Evolutionary conservation across 2,888 invertebrate species (phyloP), one percentile per base, ranked within the genome.

Genomic region (Melinopterus prodromus): DNA sequence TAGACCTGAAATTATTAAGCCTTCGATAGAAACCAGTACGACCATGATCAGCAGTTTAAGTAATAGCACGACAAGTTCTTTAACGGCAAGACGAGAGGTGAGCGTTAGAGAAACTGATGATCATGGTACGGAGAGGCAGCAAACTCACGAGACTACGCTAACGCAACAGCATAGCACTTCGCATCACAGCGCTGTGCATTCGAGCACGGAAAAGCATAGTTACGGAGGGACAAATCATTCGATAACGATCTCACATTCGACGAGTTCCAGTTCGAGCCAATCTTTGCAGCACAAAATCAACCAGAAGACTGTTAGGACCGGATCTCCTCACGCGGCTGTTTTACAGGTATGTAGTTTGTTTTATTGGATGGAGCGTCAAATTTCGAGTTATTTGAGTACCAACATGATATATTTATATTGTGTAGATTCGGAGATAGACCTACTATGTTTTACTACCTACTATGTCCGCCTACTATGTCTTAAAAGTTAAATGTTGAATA

Each of bases 41-140:
- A 93, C 94, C 0, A 93, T 94, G 87, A 91, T 94, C 86, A 93
- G 93, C 88, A 90, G 91, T 0, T 92, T 93, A 14, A 94, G 94
- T 87, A 94, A 93, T 85, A 94, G 93, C 84, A 93, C 93, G 14
- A 94, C 93, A 84, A 93, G 93, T 81, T 94, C 93, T 16, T 92
- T 94, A n/a, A 94, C 94, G 15, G 93, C 94, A 6, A 91, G 95
- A 84, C 90, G 94, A 85, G 94, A 93, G 87, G 91, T 92, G 82
- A 90, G 92, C 16, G 91, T 92, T 82, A 90, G 92, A 16, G 92
- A 92, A 85, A 90, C 90, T 81, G 91, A 90, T 82, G 86, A 91
- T 14, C 85, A 87, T 77, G 89, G 91, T 6, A 90, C 91, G 35
- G 93, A 93, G 84, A 89, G 93, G 80, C 93, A 93, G 87, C 92